Evolutionary conservation across 2,797 vertebrate species (phyloP).

Genomic region (Clangula hyemalis): DNA sequence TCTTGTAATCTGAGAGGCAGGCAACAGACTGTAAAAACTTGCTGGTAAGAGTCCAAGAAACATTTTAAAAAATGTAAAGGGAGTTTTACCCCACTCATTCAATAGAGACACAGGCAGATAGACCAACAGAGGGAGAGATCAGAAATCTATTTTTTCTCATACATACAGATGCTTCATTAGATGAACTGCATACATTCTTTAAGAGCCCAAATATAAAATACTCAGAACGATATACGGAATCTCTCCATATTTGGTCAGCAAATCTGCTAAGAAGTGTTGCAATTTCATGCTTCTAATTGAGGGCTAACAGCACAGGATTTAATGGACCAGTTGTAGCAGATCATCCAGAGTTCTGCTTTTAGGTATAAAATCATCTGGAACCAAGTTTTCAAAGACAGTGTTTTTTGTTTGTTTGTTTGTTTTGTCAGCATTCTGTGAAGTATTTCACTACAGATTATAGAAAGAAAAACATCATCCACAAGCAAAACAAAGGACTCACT

Average conservation of each 20-base stretch:
- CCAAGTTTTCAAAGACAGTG: conserved; percentile 25
- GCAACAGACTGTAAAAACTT: conserved; percentile 76
- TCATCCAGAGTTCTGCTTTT: conserved; percentile 13
- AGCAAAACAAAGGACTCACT: neutral
- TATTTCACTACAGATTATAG: neutral
- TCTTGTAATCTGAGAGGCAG: conserved; percentile 75
- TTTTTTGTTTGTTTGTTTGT: neutral
- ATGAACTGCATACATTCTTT: neutral
- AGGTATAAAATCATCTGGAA: conserved; percentile 51
- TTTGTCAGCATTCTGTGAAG: conserved; percentile 8
- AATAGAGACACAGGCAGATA: conserved; percentile 4
- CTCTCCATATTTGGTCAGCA: neutral
- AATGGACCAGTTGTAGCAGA: conserved; percentile 47
- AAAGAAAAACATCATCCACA: neutral
- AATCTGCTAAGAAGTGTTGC: conserved; percentile 40
- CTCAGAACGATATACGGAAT: neutral
- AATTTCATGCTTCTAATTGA: conserved; percentile 11
- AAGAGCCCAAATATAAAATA: neutral
- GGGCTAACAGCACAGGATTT: conserved; percentile 8
- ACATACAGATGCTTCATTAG: neutral
- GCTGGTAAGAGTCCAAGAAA: conserved; percentile 69
- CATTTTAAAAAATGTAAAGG: conserved; percentile 3
- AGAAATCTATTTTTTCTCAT: neutral
- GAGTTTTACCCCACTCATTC: conserved; percentile 19
- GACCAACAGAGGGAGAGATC: neutral